phyloP scores from a whole-genome alignment of 2,888 invertebrate genomes.

The Drosophila colorata region DNA sequence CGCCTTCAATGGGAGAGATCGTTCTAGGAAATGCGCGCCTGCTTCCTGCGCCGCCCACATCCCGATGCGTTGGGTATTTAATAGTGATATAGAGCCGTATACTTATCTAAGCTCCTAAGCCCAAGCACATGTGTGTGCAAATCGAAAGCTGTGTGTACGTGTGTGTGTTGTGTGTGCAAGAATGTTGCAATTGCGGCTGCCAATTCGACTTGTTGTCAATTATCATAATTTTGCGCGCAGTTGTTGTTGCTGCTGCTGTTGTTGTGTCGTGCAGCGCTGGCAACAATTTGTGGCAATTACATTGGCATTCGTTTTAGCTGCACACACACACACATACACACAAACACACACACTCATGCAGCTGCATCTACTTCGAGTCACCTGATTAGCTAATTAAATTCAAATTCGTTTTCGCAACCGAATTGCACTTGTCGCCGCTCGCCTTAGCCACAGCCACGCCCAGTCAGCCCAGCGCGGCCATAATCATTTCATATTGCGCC shows the following conservation, averaged over 20 bases:
- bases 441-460: conserved; percentile 35
- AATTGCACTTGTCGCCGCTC: conserved; percentile 59
- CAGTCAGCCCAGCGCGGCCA: conserved; percentile 6
- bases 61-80: conserved; percentile 14
- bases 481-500: conserved; percentile 18
- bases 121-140: background rate
- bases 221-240: conserved; percentile 58
- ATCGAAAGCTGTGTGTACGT: background rate
- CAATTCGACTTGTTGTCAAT: conserved; percentile 57
- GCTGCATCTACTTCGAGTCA: conserved; percentile 5
- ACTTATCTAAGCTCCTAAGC: conserved; percentile 21
- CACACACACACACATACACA: conserved; percentile 24
- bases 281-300: conserved; percentile 65
- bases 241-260: conserved; percentile 22
- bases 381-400: conserved; percentile 64
- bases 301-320: conserved; percentile 46
- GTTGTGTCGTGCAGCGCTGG: conserved; percentile 35
- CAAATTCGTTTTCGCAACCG: conserved; percentile 36
- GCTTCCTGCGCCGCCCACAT: conserved; percentile 57
- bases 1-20: too few species aligned
- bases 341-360: background rate
- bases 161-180: conserved; percentile 14
- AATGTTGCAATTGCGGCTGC: conserved; percentile 49
- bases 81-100: conserved; percentile 11
- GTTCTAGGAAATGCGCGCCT: conserved; percentile 31